Conservation (phyloP, 2,113 vertebrate species). For the Oxyura jamaicensis region DNA sequence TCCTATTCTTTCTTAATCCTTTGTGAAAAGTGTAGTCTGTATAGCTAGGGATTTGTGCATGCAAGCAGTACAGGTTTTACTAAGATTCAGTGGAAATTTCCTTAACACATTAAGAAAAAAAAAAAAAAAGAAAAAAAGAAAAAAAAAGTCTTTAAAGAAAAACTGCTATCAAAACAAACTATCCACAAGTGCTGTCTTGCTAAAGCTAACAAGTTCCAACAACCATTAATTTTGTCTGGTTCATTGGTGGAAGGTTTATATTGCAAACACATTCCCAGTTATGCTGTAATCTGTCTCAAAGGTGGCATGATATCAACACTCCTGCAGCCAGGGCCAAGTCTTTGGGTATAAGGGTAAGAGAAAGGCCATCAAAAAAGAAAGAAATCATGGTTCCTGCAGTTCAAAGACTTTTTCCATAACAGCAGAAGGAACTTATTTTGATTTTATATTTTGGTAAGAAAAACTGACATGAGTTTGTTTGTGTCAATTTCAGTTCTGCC, state of each 20-base stretch:
- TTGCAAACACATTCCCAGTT: constrained; percentile 45
- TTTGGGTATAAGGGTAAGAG: neutral
- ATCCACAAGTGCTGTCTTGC: neutral
- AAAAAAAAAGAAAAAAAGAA: neutral
- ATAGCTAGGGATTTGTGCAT: neutral
- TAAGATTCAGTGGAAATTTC: neutral
- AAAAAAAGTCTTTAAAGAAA: neutral
- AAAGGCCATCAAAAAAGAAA: neutral
- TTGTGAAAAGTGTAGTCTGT: neutral
- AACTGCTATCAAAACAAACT: constrained; percentile 9
- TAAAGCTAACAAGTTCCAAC: constrained; percentile 43
- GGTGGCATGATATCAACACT: constrained; percentile 7
- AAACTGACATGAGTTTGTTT: constrained; percentile 64
- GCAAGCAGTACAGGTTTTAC: neutral
- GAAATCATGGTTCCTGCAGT: neutral
- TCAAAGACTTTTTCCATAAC: neutral
- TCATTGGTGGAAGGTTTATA: constrained; percentile 26
- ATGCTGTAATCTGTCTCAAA: constrained; percentile 51
- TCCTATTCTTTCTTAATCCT: neutral
- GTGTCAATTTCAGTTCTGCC: constrained; percentile 70
- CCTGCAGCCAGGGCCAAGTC: neutral
- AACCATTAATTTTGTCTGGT: constrained; percentile 45
- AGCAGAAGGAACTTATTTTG: constrained; percentile 43
- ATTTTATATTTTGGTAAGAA: constrained; percentile 42
- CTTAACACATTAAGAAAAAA: neutral